phyloP scores from a whole-genome alignment of 2,113 vertebrate species.

The Odontesthes bonariensis region DNA sequence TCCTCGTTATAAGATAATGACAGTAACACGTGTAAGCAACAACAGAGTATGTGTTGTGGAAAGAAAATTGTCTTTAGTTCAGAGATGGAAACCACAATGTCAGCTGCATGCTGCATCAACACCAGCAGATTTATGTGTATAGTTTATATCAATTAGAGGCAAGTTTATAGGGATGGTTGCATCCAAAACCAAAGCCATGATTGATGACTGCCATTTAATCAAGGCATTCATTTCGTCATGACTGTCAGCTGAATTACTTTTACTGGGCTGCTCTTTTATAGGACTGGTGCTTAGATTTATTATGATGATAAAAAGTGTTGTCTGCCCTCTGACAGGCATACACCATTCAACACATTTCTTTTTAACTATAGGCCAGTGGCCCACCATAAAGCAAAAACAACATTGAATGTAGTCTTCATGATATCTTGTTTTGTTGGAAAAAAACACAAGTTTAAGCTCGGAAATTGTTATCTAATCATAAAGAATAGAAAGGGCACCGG shows the following conservation, averaged over 20 bases:
- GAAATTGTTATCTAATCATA: slow-evolving; percentile 12
- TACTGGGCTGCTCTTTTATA: slow-evolving; percentile 64
- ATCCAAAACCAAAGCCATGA: slow-evolving; percentile 60
- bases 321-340: slow-evolving; percentile 48
- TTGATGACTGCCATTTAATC: slow-evolving; percentile 75
- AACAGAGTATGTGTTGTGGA: not conserved
- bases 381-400: slow-evolving; percentile 48
- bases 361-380: slow-evolving; percentile 33
- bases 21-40: slow-evolving; percentile 14
- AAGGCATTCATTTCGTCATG: slow-evolving; percentile 71
- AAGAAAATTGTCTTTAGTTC: slow-evolving; percentile 30
- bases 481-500: not conserved
- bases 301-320: slow-evolving; percentile 70
- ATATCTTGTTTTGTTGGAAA: slow-evolving; percentile 17
- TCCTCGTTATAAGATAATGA: not conserved
- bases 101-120: slow-evolving; percentile 33
- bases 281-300: slow-evolving; percentile 71
- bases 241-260: slow-evolving; percentile 70
- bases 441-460: slow-evolving; percentile 15
- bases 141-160: slow-evolving; percentile 68
- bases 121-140: slow-evolving; percentile 65
- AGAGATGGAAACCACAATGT: slow-evolving; percentile 34
- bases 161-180: slow-evolving; percentile 52
- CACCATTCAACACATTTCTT: slow-evolving; percentile 40
- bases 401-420: slow-evolving; percentile 9